Evolutionary conservation across 2,888 invertebrate species (phyloP).

Genomic region (Miltochrista miniata): DNA sequence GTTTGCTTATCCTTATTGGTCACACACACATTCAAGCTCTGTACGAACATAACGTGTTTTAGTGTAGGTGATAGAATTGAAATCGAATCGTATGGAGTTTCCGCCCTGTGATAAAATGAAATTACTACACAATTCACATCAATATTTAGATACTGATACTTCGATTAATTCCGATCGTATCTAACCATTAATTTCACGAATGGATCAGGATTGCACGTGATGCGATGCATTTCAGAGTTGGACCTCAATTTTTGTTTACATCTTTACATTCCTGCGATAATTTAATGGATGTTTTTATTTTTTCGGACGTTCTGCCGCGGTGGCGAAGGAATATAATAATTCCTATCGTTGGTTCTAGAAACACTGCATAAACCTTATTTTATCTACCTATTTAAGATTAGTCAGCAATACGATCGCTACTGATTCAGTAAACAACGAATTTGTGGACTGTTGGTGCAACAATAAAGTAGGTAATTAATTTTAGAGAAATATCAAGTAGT

Average conservation of each 20-base stretch:
- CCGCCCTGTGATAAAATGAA: too few relatives aligned
- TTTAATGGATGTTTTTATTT: too few relatives aligned
- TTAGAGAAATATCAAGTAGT: background rate
- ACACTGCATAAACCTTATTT: background rate
- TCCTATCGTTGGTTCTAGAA: background rate
- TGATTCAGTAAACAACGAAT: background rate
- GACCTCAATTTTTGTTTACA: conserved; percentile 50
- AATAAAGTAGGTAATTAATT: background rate
- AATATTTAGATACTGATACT: too few relatives aligned
- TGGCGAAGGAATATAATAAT: conserved; percentile 9
- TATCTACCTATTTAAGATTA: background rate
- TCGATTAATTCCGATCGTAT: too few relatives aligned
- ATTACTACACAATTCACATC: too few relatives aligned
- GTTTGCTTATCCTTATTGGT: too few relatives aligned
- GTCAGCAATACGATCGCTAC: background rate
- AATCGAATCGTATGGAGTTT: too few relatives aligned
- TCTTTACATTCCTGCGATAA: conserved; percentile 65
- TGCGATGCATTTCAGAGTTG: conserved; percentile 13
- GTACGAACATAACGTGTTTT: too few relatives aligned
- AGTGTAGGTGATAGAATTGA: too few relatives aligned
- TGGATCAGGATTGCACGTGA: too few relatives aligned
- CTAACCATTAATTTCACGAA: background rate
- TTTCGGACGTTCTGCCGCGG: conserved; percentile 20
- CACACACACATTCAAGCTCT: too few relatives aligned
- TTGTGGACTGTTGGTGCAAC: background rate